Percentiles rank a stretch among this genome's conserved stretches.
phyloP scores from a whole-genome alignment of 2,888 invertebrate species.

The Pammene fasciana region DNA sequence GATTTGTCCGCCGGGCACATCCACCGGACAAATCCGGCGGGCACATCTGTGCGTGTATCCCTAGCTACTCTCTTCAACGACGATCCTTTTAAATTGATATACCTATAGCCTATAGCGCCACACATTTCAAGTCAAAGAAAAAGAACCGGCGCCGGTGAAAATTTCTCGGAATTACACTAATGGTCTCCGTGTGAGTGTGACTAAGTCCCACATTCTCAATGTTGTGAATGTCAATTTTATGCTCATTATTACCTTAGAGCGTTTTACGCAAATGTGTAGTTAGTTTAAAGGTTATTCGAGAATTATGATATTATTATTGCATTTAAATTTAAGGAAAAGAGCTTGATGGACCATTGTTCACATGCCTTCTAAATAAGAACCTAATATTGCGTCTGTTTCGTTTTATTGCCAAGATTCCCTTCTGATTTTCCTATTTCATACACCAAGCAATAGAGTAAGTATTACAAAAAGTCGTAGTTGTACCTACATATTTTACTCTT shows the following conservation, averaged over 20 bases:
- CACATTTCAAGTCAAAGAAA: neutral
- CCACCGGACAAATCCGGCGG: no score
- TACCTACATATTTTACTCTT: no score
- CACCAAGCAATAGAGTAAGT: neutral
- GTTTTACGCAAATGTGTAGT: constrained; percentile 58
- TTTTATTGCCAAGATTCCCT: constrained; percentile 34
- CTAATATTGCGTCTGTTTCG: constrained; percentile 44
- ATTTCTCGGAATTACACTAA: neutral
- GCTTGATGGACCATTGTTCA: constrained; percentile 81
- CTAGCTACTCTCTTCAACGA: neutral
- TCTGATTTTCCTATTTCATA: neutral
- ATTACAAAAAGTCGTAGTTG: no score
- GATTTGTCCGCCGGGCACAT: no score
- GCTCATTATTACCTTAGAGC: constrained; percentile 68
- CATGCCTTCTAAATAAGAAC: constrained; percentile 67
- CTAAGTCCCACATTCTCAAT: constrained; percentile 59
- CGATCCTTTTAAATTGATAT: neutral
- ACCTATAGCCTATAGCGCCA: constrained; percentile 12
- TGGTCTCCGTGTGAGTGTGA: constrained; percentile 52
- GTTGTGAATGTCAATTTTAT: constrained; percentile 69
- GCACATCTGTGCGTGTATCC: no score
- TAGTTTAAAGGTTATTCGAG: constrained; percentile 69
- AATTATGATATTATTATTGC: constrained; percentile 56
- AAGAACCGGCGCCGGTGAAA: neutral
- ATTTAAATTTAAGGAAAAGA: constrained; percentile 63